Percentiles rank a stretch among this genome's conserved stretches.
Conservation (phyloP, 1,140 invertebrate species). For the Euborellia annulipes region DNA sequence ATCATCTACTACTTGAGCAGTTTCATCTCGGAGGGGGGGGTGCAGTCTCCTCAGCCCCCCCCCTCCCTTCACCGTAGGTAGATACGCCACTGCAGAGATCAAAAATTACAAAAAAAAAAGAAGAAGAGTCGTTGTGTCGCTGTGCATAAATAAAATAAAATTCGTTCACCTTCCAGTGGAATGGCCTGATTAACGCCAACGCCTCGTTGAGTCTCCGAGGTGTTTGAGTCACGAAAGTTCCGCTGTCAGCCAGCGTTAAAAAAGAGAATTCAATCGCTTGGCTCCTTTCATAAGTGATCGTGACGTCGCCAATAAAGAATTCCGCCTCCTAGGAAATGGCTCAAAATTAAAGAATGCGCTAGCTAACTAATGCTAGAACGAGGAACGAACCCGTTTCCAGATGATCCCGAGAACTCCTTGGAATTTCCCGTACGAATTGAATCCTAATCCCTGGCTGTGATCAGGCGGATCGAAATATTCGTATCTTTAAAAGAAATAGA, state of each 20-base stretch:
- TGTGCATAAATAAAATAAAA: no score
- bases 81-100: no score
- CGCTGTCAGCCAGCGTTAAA: constrained; percentile 49
- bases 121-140: no score
- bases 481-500: constrained; percentile 28
- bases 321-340: constrained; percentile 37
- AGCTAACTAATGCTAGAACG: background rate
- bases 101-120: no score
- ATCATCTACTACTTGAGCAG: no score
- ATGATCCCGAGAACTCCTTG: constrained; percentile 48
- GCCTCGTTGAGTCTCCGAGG: constrained; percentile 49
- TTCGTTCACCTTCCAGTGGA: constrained; percentile 40
- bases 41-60: no score
- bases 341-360: no score
- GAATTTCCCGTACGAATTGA: constrained; percentile 41
- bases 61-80: no score
- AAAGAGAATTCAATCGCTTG: constrained; percentile 53
- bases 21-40: no score
- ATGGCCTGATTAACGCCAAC: constrained; percentile 46
- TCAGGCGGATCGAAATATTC: constrained; percentile 50
- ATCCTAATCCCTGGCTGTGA: constrained; percentile 43
- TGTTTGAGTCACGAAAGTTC: constrained; percentile 50
- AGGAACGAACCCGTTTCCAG: constrained; percentile 37
- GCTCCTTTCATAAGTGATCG: constrained; percentile 47
- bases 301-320: constrained; percentile 50